Conservation (phyloP, 2,888 invertebrate species). For the Drepana falcataria region DNA sequence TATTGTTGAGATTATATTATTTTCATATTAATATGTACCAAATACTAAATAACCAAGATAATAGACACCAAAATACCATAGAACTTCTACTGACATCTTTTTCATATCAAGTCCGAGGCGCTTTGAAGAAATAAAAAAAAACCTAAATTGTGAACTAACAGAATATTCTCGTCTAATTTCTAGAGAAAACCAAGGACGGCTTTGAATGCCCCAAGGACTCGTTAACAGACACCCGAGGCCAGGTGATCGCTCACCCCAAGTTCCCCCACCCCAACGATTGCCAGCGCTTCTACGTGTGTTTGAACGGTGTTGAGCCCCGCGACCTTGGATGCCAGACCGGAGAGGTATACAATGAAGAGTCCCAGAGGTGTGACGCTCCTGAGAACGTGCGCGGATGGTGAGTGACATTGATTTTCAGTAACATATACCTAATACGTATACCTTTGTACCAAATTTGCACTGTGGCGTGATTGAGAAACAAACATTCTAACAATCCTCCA, state of each 20-base stretch:
- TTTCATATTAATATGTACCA: too few species aligned
- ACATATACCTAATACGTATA: neutral
- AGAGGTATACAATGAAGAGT: constrained; percentile 93
- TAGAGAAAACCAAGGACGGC: constrained; percentile 88
- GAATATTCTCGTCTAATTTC: constrained; percentile 23
- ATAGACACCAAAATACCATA: too few species aligned
- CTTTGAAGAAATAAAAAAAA: too few species aligned
- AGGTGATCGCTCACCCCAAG: constrained; percentile 88
- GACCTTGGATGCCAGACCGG: constrained; percentile 92
- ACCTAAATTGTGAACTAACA: neutral
- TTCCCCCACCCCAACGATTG: constrained; percentile 92
- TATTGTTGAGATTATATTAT: too few species aligned
- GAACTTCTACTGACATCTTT: too few species aligned
- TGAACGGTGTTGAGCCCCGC: constrained; percentile 91
- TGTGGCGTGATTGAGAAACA: too few species aligned
- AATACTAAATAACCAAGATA: too few species aligned
- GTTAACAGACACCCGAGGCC: constrained; percentile 82
- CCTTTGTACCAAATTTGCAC: too few species aligned
- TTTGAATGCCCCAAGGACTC: constrained; percentile 89
- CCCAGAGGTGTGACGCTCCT: constrained; percentile 91
- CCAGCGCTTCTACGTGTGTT: constrained; percentile 94
- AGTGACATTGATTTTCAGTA: constrained; percentile 36
- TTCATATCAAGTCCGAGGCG: too few species aligned
- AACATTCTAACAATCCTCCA: too few species aligned
- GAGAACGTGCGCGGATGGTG: constrained; percentile 95